These are phyloP conservation scores for Bruchidius siliquastri DNA, from an alignment of 2,888 invertebrate species.

Conservation along the genomic window DNA sequence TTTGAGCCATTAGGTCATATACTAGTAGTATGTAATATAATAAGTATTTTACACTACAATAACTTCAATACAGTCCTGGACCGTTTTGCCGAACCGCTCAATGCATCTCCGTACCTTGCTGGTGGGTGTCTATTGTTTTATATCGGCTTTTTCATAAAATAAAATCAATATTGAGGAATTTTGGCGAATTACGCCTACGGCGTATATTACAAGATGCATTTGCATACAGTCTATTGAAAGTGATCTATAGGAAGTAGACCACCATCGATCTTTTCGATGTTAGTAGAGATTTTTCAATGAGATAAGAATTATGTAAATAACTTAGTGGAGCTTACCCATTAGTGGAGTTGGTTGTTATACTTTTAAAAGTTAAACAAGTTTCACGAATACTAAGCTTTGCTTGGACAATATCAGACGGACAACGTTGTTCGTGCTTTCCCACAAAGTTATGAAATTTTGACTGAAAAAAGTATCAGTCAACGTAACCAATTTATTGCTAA, in stretches of 20 bases:
- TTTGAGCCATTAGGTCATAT: no score
- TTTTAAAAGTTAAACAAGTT: no score
- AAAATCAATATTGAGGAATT: constrained; percentile 32
- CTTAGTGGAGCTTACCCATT: background rate
- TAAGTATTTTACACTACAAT: background rate
- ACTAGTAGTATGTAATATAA: no score
- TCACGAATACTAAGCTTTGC: no score
- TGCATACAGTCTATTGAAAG: background rate
- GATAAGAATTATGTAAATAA: background rate
- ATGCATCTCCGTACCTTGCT: constrained; percentile 7
- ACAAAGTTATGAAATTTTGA: no score
- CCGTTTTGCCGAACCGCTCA: background rate
- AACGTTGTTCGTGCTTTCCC: no score
- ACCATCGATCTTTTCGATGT: background rate
- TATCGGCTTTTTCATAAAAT: constrained; percentile 26
- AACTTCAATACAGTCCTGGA: background rate
- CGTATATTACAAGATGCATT: background rate
- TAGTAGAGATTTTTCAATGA: background rate
- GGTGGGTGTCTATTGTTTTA: constrained; percentile 36
- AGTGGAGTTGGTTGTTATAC: no score
- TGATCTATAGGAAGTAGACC: background rate
- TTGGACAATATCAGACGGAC: no score
- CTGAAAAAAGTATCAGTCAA: no score
- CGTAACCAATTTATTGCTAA: no score
- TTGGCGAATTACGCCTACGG: constrained; percentile 12